Percentiles rank a stretch among this genome's conserved stretches.
Evolutionary conservation across 2,888 invertebrate genomes (phyloP).

Genomic region (Anagyrus pseudococci): DNA sequence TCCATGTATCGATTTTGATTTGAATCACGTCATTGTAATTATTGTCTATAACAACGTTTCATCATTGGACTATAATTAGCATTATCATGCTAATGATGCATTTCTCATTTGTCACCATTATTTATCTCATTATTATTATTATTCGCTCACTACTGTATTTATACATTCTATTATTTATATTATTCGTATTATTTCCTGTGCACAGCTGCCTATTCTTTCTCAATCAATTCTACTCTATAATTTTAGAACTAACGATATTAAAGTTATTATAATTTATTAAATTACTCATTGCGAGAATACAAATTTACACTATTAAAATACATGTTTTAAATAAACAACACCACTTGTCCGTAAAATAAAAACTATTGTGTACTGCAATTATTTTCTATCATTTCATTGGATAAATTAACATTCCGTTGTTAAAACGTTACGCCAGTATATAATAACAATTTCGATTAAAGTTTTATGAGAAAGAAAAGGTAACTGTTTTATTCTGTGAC

Average conservation of each 20-base stretch:
- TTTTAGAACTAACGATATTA: not conserved
- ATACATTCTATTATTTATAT: conserved; percentile 30
- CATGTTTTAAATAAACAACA: too few species aligned
- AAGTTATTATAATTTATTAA: too few species aligned
- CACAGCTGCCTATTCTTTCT: conserved; percentile 31
- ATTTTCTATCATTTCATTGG: not conserved
- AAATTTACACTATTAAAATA: too few species aligned
- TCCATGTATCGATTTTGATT: conserved; percentile 29
- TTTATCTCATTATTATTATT: conserved; percentile 31
- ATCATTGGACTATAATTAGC: conserved; percentile 25
- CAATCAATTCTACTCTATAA: not conserved
- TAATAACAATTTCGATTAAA: not conserved
- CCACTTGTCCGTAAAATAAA: too few species aligned
- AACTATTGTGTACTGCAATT: not conserved
- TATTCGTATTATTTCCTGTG: conserved; percentile 23
- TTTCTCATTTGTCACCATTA: conserved; percentile 29
- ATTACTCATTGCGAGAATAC: too few species aligned
- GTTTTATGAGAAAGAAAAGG: conserved; percentile 27
- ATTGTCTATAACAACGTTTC: conserved; percentile 25
- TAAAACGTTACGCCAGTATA: too few species aligned
- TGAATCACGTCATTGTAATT: conserved; percentile 27
- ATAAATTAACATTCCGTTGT: not conserved
- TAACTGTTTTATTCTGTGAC: conserved; percentile 36
- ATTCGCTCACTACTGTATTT: conserved; percentile 31
- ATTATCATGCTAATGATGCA: conserved; percentile 31